Base-by-base conservation (phyloP, 2,888 invertebrate genomes). In the Calliphora vomitoria region DNA sequence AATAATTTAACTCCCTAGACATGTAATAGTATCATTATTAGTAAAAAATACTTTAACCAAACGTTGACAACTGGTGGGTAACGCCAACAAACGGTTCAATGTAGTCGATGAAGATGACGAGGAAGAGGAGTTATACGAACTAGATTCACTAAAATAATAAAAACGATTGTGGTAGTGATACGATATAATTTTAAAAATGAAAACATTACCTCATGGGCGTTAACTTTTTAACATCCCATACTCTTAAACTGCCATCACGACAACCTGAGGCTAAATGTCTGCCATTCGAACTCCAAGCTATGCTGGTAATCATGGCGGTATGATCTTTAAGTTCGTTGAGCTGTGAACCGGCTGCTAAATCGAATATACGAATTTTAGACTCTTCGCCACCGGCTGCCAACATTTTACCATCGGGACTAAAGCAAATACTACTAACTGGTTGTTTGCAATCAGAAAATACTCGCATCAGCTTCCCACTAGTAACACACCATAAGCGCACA, bases 401-500 rank as follows among this genome's bases (percentile, higher is more conserved):
- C 92, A 96, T 96, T 91, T 96, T 95, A 64, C 99, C 98, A 91
- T 96, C 95, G 0, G 97, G 97, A 92, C 98, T 97, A 94, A 98
- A 98, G 35, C 96, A 96, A 82, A 98, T 94, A 81, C 96, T 94
- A 85, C 96, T 95, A 35, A 98, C 95, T 1, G 96, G 95, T 41
- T 96, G 96, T 89, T 96, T 95, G 90, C 97, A 97, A 11, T 97
- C 98, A 64, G 96, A 95, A 89, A 98, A 96, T 58, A 98, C 95
- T 78, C 99, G 95, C 88, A 98, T 96, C 72, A 97, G 95, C 89
- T 96, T 96, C 13, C 97, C 98, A 91, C 97, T 97, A 87, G 97
- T 96, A 76, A 97, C 95, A 89, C 96, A 96, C 98, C 98, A 99
- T 90, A 99, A 94, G 47, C 98, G 95, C 69, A 98, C 96, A 55